Evolutionary conservation across 2,888 invertebrate species (phyloP).

Genomic region (Ischnus inquisitorius): DNA sequence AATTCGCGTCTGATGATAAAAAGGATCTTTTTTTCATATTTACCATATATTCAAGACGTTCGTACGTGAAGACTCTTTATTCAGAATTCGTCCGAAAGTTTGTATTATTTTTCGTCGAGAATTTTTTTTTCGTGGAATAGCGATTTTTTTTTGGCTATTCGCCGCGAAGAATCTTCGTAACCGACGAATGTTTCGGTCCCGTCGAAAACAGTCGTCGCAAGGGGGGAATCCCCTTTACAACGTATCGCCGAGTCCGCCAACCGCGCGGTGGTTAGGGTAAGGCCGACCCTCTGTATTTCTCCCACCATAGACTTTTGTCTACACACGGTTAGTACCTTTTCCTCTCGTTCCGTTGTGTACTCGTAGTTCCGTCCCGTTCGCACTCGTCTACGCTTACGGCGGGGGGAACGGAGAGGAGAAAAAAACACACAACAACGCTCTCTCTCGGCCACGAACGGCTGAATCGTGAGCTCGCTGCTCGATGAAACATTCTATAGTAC

Average conservation of each 20-base stretch:
- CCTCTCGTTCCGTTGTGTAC: conserved; percentile 15
- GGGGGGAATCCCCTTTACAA: conserved; percentile 10
- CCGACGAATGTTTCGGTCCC: not conserved
- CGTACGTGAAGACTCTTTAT: no score
- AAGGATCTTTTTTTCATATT: no score
- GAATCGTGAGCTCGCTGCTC: conserved; percentile 49
- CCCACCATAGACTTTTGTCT: conserved; percentile 34
- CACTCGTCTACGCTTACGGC: conserved; percentile 35
- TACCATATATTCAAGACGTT: no score
- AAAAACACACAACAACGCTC: conserved; percentile 2
- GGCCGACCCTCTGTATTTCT: conserved; percentile 55
- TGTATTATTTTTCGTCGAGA: no score
- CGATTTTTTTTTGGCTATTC: no score
- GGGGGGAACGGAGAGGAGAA: not conserved
- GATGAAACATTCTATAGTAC: conserved; percentile 30
- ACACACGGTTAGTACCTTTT: conserved; percentile 13
- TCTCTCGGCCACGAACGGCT: conserved; percentile 10
- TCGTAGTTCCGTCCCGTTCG: conserved; percentile 7
- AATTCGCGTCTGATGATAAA: no score
- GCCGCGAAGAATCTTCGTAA: not conserved
- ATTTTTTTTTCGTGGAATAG: no score
- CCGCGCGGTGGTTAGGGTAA: conserved; percentile 59
- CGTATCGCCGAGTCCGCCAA: conserved; percentile 55
- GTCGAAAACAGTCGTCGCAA: conserved; percentile 39
- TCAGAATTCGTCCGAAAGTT: no score